Evolutionary conservation across 2,113 vertebrate genomes (phyloP).

Genomic region (Electrona antarctica): DNA sequence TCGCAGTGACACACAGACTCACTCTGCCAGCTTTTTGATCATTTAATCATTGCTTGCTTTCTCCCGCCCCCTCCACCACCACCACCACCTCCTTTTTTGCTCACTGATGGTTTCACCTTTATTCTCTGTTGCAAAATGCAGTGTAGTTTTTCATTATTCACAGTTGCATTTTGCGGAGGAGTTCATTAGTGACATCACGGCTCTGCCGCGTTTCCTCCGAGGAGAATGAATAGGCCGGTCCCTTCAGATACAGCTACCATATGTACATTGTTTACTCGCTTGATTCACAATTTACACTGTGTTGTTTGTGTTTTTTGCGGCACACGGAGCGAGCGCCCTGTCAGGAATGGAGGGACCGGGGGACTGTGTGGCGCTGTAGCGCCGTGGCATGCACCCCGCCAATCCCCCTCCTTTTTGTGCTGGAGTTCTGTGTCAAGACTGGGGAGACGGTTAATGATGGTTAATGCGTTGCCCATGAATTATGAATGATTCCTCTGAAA

Average conservation of each 20-base stretch:
- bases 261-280: slow-evolving; percentile 92
- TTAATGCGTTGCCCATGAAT: slow-evolving; percentile 50
- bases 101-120: slow-evolving; percentile 97
- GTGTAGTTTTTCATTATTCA: slow-evolving; percentile 95
- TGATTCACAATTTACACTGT: slow-evolving; percentile 87
- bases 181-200: slow-evolving; percentile 93
- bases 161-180: slow-evolving; percentile 85
- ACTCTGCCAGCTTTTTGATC: slow-evolving; percentile 99
- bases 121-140: slow-evolving; percentile 96
- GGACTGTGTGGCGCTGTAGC: slow-evolving; percentile 32
- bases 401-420: slow-evolving; percentile 31
- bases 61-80: slow-evolving; percentile 88
- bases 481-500: slow-evolving; percentile 50
- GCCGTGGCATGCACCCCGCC: slow-evolving; percentile 12
- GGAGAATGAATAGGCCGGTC: slow-evolving; percentile 81
- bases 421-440: slow-evolving; percentile 48
- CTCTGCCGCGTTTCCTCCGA: slow-evolving; percentile 76
- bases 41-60: slow-evolving; percentile 99
- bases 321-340: slow-evolving; percentile 56
- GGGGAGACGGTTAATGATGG: slow-evolving; percentile 60
- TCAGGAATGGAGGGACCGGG: slow-evolving; percentile 49
- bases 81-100: slow-evolving; percentile 77
- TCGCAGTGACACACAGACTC: slow-evolving; percentile 98
- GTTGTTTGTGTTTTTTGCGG: slow-evolving; percentile 81
- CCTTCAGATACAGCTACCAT: slow-evolving; percentile 88